Percentiles rank a stretch among this genome's conserved stretches.
phyloP scores from a whole-genome alignment of 64 coral and sea anemone genomes.

The Montipora efflorescens region DNA sequence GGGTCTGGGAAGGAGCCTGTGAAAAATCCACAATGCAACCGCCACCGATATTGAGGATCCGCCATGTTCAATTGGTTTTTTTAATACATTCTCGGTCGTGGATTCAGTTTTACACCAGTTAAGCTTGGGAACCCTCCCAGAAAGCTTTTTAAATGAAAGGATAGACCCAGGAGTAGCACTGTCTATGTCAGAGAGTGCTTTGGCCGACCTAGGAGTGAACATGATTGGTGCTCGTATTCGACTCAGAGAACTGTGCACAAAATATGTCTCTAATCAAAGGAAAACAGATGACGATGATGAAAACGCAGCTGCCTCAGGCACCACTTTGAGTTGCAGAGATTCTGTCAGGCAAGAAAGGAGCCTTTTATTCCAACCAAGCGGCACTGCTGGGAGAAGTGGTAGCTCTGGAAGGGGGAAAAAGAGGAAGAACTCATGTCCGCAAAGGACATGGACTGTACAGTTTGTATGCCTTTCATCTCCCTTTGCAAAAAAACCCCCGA shows the following conservation, averaged over 20 bases:
- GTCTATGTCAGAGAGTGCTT: constrained; percentile 64
- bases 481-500: constrained; percentile 33
- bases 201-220: constrained; percentile 45
- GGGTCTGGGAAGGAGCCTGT: no score
- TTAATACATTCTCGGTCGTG: constrained; percentile 17
- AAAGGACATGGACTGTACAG: constrained; percentile 58
- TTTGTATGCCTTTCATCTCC: constrained; percentile 65
- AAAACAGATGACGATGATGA: constrained; percentile 18
- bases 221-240: constrained; percentile 51
- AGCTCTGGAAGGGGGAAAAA: constrained; percentile 50
- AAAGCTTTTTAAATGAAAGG: constrained; percentile 47
- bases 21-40: no score
- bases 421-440: constrained; percentile 2
- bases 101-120: constrained; percentile 56
- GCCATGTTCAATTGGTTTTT: no score
- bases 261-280: constrained; percentile 22
- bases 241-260: constrained; percentile 52
- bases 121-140: constrained; percentile 36
- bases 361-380: constrained; percentile 60
- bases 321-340: constrained; percentile 48
- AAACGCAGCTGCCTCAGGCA: constrained; percentile 20
- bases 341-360: constrained; percentile 65
- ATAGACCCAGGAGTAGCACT: constrained; percentile 52
- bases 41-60: no score
- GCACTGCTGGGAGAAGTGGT: constrained; percentile 29